Evolutionary conservation across 2,797 vertebrate genomes (phyloP).

Genomic region (Dendrocincla tyrannina): DNA sequence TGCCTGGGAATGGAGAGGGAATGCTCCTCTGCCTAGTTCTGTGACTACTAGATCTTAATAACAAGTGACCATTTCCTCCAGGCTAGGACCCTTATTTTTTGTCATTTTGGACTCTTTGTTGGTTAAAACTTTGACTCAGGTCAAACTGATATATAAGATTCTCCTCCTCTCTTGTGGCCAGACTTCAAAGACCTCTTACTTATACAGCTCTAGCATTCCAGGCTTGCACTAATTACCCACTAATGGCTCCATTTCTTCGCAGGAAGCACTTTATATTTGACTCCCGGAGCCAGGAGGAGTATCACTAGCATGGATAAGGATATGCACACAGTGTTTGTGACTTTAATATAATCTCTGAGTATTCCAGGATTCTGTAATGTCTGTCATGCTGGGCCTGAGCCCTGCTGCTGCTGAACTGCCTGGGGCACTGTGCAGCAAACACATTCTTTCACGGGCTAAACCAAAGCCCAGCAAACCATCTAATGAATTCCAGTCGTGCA

Average conservation of each 20-base stretch:
- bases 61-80: not conserved
- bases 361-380: not conserved
- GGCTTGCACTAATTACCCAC: slow-evolving; percentile 38
- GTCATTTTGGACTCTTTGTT: not conserved
- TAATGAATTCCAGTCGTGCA: slow-evolving; percentile 36
- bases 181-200: slow-evolving; percentile 19
- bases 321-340: not conserved
- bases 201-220: not conserved
- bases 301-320: not conserved
- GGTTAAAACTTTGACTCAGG: not conserved
- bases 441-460: slow-evolving; percentile 24
- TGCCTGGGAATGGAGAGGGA: not conserved
- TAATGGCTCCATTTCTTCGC: slow-evolving; percentile 10
- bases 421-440: slow-evolving; percentile 1
- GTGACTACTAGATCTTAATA: not conserved
- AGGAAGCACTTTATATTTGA: slow-evolving; percentile 19
- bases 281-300: not conserved
- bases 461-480: slow-evolving; percentile 17
- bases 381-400: not conserved
- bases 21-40: not conserved
- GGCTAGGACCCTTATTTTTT: not conserved
- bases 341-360: not conserved
- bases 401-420: slow-evolving; percentile 7
- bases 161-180: not conserved
- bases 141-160: not conserved